phyloP scores from a whole-genome alignment of 2,797 vertebrate genomes.

The Enteromius trimaculatus region DNA sequence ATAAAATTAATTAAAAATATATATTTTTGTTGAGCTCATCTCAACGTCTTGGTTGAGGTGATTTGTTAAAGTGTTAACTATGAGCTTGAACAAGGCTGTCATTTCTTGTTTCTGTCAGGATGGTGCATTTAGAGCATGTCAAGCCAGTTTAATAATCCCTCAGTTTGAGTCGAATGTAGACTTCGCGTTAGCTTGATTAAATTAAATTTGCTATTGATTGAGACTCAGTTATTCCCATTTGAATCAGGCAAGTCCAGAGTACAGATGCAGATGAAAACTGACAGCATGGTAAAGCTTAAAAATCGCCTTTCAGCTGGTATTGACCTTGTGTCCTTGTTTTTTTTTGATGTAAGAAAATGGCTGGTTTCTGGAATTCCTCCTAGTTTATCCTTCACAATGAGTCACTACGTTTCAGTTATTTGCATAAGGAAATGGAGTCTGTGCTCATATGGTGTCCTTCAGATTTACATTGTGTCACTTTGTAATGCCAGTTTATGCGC shows the following conservation, averaged over 20 bases:
- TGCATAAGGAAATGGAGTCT: constrained; percentile 20
- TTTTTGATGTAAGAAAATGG: not conserved
- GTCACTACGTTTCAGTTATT: constrained; percentile 24
- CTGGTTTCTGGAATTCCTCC: constrained; percentile 6
- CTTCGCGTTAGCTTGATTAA: constrained; percentile 16
- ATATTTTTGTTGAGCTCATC: not conserved
- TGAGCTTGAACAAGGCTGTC: constrained; percentile 5
- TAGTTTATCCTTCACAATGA: not conserved
- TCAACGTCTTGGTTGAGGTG: not conserved
- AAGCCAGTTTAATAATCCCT: constrained; percentile 1
- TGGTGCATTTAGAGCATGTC: constrained; percentile 14
- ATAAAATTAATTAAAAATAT: too few species aligned
- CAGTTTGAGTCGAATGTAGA: not conserved
- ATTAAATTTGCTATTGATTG: constrained; percentile 29
- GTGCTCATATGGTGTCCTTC: not conserved
- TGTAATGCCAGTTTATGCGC: not conserved
- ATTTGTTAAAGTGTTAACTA: not conserved
- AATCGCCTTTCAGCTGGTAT: not conserved
- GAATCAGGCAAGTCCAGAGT: not conserved
- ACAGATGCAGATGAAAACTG: constrained; percentile 39
- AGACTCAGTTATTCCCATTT: not conserved
- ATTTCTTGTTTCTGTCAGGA: constrained; percentile 9
- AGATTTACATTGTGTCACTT: not conserved
- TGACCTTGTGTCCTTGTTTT: constrained; percentile 15
- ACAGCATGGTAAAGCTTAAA: constrained; percentile 33